phyloP scores from a whole-genome alignment of 2,113 vertebrate species.

The Oncorhynchus tshawytscha region DNA sequence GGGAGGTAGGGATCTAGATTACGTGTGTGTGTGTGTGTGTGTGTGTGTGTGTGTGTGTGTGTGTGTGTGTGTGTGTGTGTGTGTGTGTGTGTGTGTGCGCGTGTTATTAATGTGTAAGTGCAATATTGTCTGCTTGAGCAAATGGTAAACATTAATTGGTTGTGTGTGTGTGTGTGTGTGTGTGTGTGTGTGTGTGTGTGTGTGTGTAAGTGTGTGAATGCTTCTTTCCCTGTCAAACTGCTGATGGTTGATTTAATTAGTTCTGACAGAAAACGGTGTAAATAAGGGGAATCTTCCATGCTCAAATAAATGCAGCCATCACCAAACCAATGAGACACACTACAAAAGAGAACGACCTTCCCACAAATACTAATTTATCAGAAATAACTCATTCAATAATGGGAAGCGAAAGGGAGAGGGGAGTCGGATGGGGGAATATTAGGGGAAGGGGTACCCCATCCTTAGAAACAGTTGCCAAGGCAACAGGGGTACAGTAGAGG shows the following conservation, averaged over 20 bases:
- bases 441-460: background rate
- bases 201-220: slow-evolving; percentile 10
- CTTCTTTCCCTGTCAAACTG: slow-evolving; percentile 36
- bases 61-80: slow-evolving; percentile 23
- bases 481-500: slow-evolving; percentile 55
- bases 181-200: slow-evolving; percentile 13
- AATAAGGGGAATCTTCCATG: slow-evolving; percentile 12
- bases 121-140: no score
- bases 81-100: background rate
- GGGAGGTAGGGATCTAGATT: background rate
- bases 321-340: background rate
- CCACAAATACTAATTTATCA: background rate
- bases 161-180: slow-evolving; percentile 6
- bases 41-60: background rate
- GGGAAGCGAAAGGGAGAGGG: background rate
- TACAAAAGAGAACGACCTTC: background rate
- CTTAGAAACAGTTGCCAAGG: slow-evolving; percentile 51
- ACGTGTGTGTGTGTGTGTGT: background rate
- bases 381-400: background rate
- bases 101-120: no score
- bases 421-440: background rate
- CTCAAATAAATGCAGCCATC: background rate
- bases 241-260: slow-evolving; percentile 55
- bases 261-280: slow-evolving; percentile 32
- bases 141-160: background rate